Base-by-base conservation (phyloP, 1,140 invertebrate genomes). In the Ips nitidus region DNA sequence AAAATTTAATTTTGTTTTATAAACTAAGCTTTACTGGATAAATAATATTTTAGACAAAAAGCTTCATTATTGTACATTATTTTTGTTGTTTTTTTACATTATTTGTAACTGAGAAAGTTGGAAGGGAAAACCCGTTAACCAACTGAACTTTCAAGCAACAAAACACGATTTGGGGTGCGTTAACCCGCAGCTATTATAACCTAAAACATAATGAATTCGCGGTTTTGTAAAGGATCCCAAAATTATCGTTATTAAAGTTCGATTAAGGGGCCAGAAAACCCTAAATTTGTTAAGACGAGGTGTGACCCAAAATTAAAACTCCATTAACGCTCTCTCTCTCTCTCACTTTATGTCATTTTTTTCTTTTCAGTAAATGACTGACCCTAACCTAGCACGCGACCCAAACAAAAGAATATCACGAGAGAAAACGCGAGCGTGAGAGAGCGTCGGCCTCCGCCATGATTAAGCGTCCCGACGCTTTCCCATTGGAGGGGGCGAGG, bases 161-260 rank as follows among this genome's bases (percentile, higher is more conserved):
- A 22, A 22, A 22, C 22, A 22, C 22, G 22, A 22, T 22, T 22
- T 22, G 22, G 22, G 22, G 22, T 22, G 22, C 45, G 45, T 50
- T 3, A 50, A 50, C 45, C 45, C 45, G 7, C 7, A 7, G 45
- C 22, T 47, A 22, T 3, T 8, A 22, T 50, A 50, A 50, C 22
- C 45, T 6, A 22, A 22, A 22, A 55, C 41, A 58, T 60, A 60
- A 60, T 60, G 41, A 60, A 60, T 43, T 60, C 38, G 58, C 58
- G 38, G 41, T 60, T 22, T 60, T 45, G 38, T 22, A 45, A 60
- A 60, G 58, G 45, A 60, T 60, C 58, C 45, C 7, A 56, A 41
- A 65, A 65, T 65, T n/a, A 65, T 56, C 40, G 63, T 65, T 56
- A 65, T 65, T 65, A 65, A 65, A 65, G 22, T 37, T 55, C 63